These are phyloP conservation scores for Bufotes viridis DNA, from an alignment of 2,797 vertebrate genomes.

Conservation along the genomic window DNA sequence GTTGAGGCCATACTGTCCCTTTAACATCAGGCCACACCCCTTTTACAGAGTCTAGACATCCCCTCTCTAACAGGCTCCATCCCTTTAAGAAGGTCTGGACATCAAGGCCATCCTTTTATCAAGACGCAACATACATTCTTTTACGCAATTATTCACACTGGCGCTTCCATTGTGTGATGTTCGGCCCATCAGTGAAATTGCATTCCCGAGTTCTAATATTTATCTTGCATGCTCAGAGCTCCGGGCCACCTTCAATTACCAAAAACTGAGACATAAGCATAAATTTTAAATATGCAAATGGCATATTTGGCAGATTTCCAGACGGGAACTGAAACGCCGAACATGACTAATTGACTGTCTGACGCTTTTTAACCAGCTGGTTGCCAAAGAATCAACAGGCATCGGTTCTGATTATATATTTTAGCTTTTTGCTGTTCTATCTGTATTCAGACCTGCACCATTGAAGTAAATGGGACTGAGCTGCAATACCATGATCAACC, in stretches of 20 bases:
- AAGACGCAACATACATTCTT: neutral
- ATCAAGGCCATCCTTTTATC: neutral
- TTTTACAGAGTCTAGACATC: neutral
- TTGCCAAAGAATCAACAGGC: neutral
- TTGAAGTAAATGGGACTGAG: too few relatives aligned
- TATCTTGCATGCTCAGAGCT: slow-evolving; percentile 13
- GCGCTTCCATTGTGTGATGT: neutral
- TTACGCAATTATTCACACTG: neutral
- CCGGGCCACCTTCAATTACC: slow-evolving; percentile 2
- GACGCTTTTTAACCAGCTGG: slow-evolving; percentile 10
- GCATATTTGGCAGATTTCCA: slow-evolving; percentile 33
- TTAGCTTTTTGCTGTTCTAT: neutral
- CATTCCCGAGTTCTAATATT: slow-evolving; percentile 2
- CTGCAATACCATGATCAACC: too few relatives aligned
- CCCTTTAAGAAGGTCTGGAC: neutral
- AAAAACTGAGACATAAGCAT: slow-evolving; percentile 20
- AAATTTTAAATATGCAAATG: slow-evolving; percentile 52
- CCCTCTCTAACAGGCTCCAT: neutral
- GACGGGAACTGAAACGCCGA: neutral
- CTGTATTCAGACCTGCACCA: too few relatives aligned
- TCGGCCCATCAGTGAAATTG: neutral
- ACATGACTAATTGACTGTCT: neutral
- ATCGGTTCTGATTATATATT: neutral
- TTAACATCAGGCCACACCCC: neutral
- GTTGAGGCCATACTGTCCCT: too few relatives aligned